Base-by-base conservation (phyloP, 1,140 invertebrate genomes). In the Orchesella cincta region DNA sequence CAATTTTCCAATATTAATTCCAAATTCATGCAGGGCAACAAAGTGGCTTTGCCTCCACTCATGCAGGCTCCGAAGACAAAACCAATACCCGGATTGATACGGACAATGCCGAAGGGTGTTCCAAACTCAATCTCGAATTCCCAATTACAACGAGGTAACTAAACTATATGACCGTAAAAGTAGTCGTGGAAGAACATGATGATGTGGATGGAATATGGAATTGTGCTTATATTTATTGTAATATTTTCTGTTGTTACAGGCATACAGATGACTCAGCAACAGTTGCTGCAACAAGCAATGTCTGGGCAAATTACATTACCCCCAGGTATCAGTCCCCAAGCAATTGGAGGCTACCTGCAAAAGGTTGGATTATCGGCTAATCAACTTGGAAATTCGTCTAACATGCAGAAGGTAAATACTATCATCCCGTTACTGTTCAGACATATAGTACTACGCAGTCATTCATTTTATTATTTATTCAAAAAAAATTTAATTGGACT, bases 11-110 rank as follows among this genome's bases (percentile, higher is more conserved):
- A 14, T 3, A 67, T 67, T 29, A 67, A 67, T 67, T 73, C 71
- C 20, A 36, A 73, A 46, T 51, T 39, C 16, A 23, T 46, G 39
- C 71, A 73, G 46, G 71, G 71, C 23, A 29, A 29, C 18, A 73
- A 46, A 28, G 76, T 77, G 67, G 35, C 36, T 26, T 35, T 81
- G 31, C 80, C 81, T n/a, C 79, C 81, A 62, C 46, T 82, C n/a
- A 70, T 80, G 36, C 81, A 80, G 26, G 79, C 77, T 52, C 77
- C 79, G 18, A 80, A 79, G 34, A 28, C 77, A 14, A 82, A 82
- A 46, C 81, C 78, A 23, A 26, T 82, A 35, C 81, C 81, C n/a
- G 81, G 81, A 16, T 72, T 82, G 20, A 82, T 82, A 28, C 78
- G 81, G 71, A 82, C 81, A 23, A 75, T 76, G 74, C 78, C 77